Conservation (phyloP, 2,797 vertebrate genomes). For the Leuciscus waleckii region DNA sequence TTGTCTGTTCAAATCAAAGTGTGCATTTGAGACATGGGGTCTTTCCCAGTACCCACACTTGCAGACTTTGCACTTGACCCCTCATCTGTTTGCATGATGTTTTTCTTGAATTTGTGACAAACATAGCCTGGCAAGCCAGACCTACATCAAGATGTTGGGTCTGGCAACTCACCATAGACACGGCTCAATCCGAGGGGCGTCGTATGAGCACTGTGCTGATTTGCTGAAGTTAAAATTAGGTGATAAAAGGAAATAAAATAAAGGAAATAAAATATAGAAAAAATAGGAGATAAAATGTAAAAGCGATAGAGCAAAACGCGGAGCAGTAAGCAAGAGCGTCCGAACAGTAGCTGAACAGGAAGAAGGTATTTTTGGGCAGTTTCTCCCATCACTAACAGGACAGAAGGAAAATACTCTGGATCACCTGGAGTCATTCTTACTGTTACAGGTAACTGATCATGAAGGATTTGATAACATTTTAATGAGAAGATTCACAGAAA, state of each 20-base stretch:
- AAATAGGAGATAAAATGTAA: too few relatives aligned
- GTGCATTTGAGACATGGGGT: not conserved
- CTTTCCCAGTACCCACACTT: not conserved
- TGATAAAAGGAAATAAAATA: too few relatives aligned
- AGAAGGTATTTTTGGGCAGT: too few relatives aligned
- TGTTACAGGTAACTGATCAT: conserved; percentile 42
- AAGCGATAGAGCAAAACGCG: too few relatives aligned
- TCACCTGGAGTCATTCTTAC: conserved; percentile 59
- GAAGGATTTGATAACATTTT: not conserved
- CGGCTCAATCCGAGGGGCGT: too few relatives aligned
- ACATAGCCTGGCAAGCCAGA: not conserved
- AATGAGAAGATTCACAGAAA: not conserved
- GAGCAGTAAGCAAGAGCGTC: too few relatives aligned
- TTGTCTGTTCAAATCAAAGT: not conserved
- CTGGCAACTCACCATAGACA: not conserved
- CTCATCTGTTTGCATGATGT: not conserved
- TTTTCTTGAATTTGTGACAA: conserved; percentile 36
- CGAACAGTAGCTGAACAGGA: too few relatives aligned
- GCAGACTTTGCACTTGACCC: not conserved
- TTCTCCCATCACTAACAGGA: fast-evolving
- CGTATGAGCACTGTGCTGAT: too few relatives aligned
- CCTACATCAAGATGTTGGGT: too few relatives aligned
- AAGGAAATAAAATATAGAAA: too few relatives aligned
- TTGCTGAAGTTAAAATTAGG: too few relatives aligned
- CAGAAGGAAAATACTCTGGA: not conserved